Percentiles rank a stretch among this genome's conserved stretches.
These are phyloP conservation scores for Agonopterix subpropinquella DNA, from an alignment of 2,888 invertebrate species.

Conservation along the genomic window DNA sequence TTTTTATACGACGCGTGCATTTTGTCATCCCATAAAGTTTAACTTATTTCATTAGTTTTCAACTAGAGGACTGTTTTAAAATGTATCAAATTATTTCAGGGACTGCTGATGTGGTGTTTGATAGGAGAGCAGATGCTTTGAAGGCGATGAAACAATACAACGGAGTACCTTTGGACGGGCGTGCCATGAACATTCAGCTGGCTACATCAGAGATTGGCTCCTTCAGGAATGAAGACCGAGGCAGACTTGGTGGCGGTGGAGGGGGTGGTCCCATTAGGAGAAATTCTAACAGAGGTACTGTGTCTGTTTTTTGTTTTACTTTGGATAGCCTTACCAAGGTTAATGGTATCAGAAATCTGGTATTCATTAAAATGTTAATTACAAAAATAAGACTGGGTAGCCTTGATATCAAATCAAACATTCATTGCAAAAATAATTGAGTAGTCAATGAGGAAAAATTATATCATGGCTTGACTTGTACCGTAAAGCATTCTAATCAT, in stretches of 20 bases:
- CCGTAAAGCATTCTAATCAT: too few species aligned
- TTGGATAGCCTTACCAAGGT: too few species aligned
- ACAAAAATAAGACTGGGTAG: too few species aligned
- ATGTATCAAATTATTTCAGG: constrained; percentile 40
- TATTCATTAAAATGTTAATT: too few species aligned
- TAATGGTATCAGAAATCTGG: too few species aligned
- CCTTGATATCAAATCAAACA: too few species aligned
- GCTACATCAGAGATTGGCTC: constrained; percentile 89
- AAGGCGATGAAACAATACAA: constrained; percentile 98
- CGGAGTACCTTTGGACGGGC: constrained; percentile 96
- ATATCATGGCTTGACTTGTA: too few species aligned
- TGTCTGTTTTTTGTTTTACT: too few species aligned
- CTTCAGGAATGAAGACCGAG: constrained; percentile 61
- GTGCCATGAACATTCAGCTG: constrained; percentile 96
- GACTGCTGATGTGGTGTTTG: constrained; percentile 97
- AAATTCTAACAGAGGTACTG: constrained; percentile 47
- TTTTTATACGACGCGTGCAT: too few species aligned
- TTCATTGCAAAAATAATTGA: too few species aligned
- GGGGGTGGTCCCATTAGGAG: constrained; percentile 41
- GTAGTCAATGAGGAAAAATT: too few species aligned
- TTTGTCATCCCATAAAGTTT: too few species aligned
- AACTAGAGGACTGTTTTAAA: neutral
- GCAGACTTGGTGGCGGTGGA: constrained; percentile 41
- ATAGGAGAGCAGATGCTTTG: constrained; percentile 93
- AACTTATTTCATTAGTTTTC: neutral